A percentile compares a stretch with the other conserved stretches of the same genome.
Evolutionary conservation across 2,113 vertebrate genomes (phyloP).

Genomic region (Scatophagus argus): DNA sequence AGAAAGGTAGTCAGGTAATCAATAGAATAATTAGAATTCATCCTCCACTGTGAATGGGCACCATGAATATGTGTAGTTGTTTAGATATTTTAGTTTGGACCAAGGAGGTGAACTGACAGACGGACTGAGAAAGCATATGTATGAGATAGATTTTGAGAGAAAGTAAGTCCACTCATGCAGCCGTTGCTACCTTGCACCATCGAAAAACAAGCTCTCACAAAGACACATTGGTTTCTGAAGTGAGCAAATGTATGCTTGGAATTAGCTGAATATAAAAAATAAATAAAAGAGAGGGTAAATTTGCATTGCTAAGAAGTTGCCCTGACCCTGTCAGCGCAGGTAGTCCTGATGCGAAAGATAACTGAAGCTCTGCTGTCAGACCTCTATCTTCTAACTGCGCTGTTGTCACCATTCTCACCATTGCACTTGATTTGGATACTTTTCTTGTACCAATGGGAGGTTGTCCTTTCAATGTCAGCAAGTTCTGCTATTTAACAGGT

Average conservation of each 20-base stretch:
- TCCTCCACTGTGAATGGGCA: not conserved
- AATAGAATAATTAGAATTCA: not conserved
- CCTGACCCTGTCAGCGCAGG: constrained; percentile 36
- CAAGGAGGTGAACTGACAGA: not conserved
- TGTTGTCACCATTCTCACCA: constrained; percentile 33
- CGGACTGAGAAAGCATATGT: not conserved
- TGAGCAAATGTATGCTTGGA: constrained; percentile 12
- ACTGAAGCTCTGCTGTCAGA: constrained; percentile 42
- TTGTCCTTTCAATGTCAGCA: constrained; percentile 42
- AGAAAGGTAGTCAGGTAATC: too few relatives aligned
- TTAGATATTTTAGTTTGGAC: not conserved
- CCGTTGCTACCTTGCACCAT: not conserved
- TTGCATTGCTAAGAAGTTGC: constrained; percentile 8
- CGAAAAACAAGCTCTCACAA: not conserved
- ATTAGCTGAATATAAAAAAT: not conserved
- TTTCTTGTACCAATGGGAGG: not conserved
- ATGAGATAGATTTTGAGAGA: not conserved
- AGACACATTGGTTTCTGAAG: not conserved
- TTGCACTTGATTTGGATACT: constrained; percentile 19
- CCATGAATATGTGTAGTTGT: not conserved
- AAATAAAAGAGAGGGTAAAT: not conserved
- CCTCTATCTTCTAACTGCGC: constrained; percentile 3
- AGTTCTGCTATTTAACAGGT: constrained; percentile 15
- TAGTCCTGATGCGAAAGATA: constrained; percentile 23
- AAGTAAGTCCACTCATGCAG: not conserved